Base-by-base conservation (phyloP, 1,140 invertebrate species). In the Pseudomyrmex sp. region DNA sequence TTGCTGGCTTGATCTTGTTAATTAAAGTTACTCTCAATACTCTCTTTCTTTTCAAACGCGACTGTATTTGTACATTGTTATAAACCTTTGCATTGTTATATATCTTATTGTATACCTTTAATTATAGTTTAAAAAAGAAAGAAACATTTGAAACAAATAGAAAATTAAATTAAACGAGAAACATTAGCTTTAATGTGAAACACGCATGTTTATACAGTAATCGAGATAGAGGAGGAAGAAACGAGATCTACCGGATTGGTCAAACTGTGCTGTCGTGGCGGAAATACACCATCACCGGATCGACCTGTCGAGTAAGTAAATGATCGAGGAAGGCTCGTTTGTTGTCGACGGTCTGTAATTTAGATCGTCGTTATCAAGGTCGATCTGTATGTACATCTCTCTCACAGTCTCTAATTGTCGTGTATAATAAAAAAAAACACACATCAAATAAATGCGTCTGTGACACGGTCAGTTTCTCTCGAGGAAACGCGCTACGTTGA, bases 251-350 rank as follows among this genome's bases (percentile, higher is more conserved):
- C 61, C 20, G 86, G 90, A 2, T 93, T 91, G 90, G 88, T 91
- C 10, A 84, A 87, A 54, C 76, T 93, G 7, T 92, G 92, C 66
- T 93, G 90, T 87, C 87, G 88, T 13, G 85, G 85, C 18, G 83
- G 85, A 62, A 88, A 89, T 23, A 86, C 88, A 44, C 84, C 90
- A 26, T 87, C 92, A 46, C 85, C 90, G n/a, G 89, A 92, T 84
- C 87, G 72, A 89, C 85, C 88, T 63, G 84, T 86, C 62, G 91
- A 92, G 92, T 93, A 83, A 91, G 90, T 93, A 87, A 48, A 68
- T 88, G 79, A 83, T 88, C 75, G 23, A 85, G 70, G 83, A 68
- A 87, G 85, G 56, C 54, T 84, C 73, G 75, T 80, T 72, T 85
- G 61, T 61, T 52, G 58, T 54, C 74, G 35, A 23, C 59, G n/a